phyloP scores from a whole-genome alignment of 2,888 invertebrate species.

The Prionchulus punctatus region DNA sequence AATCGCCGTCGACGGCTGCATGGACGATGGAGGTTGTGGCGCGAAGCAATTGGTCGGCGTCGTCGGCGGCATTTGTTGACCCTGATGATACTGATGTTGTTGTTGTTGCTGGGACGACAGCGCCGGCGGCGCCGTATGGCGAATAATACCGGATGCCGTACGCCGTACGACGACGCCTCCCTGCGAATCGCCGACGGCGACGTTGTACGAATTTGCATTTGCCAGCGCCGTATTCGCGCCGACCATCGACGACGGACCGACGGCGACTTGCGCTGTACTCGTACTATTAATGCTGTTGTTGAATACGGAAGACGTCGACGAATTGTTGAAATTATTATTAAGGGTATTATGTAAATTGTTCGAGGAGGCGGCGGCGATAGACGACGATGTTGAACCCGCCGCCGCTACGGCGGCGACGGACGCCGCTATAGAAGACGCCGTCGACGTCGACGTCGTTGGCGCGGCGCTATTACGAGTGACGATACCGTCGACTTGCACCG shows the following conservation, averaged over 20 bases:
- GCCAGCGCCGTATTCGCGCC: too few species aligned
- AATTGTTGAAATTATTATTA: background rate
- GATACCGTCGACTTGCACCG: conserved; percentile 66
- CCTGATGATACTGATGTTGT: background rate
- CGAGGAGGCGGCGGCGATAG: too few species aligned
- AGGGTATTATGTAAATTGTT: background rate
- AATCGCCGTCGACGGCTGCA: background rate
- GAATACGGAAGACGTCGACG: too few species aligned
- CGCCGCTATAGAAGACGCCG: background rate
- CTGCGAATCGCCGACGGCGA: too few species aligned
- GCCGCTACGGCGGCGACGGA: background rate
- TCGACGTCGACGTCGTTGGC: background rate
- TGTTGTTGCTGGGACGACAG: background rate
- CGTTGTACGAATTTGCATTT: too few species aligned
- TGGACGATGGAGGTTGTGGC: background rate
- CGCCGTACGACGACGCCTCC: too few species aligned
- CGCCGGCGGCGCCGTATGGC: too few species aligned
- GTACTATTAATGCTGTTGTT: too few species aligned
- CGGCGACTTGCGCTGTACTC: too few species aligned
- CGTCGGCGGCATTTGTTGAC: background rate
- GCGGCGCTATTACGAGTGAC: background rate
- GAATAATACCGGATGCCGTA: too few species aligned
- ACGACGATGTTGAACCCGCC: background rate
- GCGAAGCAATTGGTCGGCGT: background rate
- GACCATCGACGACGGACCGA: too few species aligned